Conservation (phyloP, 2,797 vertebrate genomes). For the Cuniculus paca region DNA sequence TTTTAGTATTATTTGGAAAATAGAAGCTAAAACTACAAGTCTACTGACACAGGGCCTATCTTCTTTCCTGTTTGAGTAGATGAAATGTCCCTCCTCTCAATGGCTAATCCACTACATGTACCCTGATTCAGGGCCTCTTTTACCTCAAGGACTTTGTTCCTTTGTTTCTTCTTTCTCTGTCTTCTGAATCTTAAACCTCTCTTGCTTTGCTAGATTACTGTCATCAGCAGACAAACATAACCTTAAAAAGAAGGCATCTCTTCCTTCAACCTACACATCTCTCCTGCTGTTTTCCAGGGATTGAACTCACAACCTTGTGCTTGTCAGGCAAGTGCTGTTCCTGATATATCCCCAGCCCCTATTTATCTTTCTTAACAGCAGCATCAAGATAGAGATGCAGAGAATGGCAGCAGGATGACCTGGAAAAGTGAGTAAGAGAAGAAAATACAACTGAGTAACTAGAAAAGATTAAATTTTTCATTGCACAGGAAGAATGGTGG, state of each 20-base stretch:
- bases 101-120: background rate
- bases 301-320: no score
- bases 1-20: background rate
- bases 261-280: background rate
- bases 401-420: background rate
- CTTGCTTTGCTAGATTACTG: background rate
- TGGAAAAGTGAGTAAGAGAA: background rate
- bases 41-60: background rate
- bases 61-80: background rate
- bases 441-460: background rate
- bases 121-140: background rate
- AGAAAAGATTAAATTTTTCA: background rate
- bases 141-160: background rate
- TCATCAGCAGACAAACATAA: background rate
- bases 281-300: background rate
- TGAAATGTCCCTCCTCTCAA: background rate
- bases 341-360: no score
- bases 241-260: background rate
- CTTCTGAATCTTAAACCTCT: background rate
- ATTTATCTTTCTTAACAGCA: constrained; percentile 1
- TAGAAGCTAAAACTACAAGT: background rate
- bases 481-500: background rate
- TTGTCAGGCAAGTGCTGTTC: no score
- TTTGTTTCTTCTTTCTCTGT: background rate
- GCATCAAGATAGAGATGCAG: background rate